Conservation (phyloP, 1,140 invertebrate genomes). For the Cardiocondyla obscurior region DNA sequence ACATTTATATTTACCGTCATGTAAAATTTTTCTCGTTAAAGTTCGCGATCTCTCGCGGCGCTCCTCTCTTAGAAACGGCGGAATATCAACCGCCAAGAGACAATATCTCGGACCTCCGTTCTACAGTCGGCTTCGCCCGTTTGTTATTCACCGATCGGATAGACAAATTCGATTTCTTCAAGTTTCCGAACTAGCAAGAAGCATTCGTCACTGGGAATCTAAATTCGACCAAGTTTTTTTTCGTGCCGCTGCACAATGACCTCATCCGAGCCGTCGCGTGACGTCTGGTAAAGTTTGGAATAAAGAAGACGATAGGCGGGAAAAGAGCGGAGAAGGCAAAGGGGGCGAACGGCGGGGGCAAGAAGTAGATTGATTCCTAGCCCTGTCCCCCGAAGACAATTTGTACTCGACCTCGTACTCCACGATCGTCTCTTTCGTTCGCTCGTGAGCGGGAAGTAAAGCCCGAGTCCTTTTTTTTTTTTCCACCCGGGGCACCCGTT, state of each 20-base stretch:
- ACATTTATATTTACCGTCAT: background rate
- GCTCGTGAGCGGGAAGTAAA: conserved; percentile 78
- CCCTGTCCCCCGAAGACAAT: conserved; percentile 78
- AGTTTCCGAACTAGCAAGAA: conserved; percentile 41
- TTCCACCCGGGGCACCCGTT: conserved; percentile 15
- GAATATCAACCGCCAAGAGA: conserved; percentile 13
- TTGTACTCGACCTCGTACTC: conserved; percentile 77
- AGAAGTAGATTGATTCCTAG: conserved; percentile 80
- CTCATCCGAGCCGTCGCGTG: conserved; percentile 60
- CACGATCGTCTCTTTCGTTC: conserved; percentile 74
- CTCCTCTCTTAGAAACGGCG: background rate
- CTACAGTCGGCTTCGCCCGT: background rate
- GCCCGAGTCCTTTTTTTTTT: conserved; percentile 69
- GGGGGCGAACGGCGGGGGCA: conserved; percentile 68
- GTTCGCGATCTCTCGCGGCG: background rate
- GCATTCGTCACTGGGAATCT: conserved; percentile 65
- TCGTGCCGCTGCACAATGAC: conserved; percentile 61
- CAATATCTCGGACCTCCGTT: conserved; percentile 1
- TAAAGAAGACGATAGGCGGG: conserved; percentile 62
- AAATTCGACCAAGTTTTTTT: conserved; percentile 68
- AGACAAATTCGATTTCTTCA: conserved; percentile 24
- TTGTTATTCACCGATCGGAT: conserved; percentile 41
- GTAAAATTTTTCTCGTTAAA: background rate
- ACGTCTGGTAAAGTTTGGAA: conserved; percentile 68
- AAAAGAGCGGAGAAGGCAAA: conserved; percentile 23